A percentile compares a stretch with the other conserved stretches of the same genome.
Evolutionary conservation across 2,888 invertebrate species (phyloP).

Genomic region (Ephialtes manifestator): DNA sequence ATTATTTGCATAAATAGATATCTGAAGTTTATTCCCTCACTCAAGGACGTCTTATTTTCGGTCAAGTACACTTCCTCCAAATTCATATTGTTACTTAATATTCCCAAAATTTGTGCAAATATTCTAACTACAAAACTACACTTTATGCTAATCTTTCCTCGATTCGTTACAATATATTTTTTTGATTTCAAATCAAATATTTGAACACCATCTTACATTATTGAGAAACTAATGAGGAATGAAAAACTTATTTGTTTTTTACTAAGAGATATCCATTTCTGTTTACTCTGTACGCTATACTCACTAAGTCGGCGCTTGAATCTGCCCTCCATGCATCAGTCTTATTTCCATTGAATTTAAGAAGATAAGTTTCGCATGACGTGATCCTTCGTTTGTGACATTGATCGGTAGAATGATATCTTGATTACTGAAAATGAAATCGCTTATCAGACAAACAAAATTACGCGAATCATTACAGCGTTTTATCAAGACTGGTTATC

Average conservation of each 20-base stretch:
- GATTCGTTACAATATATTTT: too few species aligned
- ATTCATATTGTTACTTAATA: too few species aligned
- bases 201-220: not conserved
- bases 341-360: constrained; percentile 64
- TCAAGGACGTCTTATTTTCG: too few species aligned
- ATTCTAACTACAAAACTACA: too few species aligned
- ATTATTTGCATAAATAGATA: too few species aligned
- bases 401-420: constrained; percentile 81
- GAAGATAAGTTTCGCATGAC: constrained; percentile 87
- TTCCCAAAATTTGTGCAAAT: too few species aligned
- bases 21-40: too few species aligned
- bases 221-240: not conserved
- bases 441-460: not conserved
- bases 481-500: not conserved
- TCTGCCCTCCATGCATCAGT: constrained; percentile 42
- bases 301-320: constrained; percentile 59
- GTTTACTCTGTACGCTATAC: not conserved
- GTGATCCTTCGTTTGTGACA: constrained; percentile 88
- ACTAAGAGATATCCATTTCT: not conserved
- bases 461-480: not conserved
- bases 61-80: too few species aligned
- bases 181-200: not conserved
- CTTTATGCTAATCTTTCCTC: too few species aligned
- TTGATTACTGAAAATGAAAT: constrained; percentile 73
- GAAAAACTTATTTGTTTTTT: not conserved